Conservation (phyloP, 2,888 invertebrate species). For the Melanargia galathea region DNA sequence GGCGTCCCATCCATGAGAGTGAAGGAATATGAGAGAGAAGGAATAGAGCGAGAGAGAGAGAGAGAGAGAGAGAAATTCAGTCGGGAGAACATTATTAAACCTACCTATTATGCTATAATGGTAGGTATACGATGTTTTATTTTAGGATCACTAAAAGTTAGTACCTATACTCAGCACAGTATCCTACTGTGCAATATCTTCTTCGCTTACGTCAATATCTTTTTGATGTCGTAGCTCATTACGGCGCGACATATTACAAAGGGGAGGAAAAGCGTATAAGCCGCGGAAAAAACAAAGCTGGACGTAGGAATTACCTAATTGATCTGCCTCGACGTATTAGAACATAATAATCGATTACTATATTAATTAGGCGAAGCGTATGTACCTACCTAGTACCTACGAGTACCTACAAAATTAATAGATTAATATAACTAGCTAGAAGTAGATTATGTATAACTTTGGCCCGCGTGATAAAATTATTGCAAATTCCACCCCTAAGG, state of each 20-base stretch:
- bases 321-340: conserved; percentile 11
- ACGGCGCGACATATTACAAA: conserved; percentile 11
- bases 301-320: conserved; percentile 6
- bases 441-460: no score
- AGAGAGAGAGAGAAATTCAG: no score
- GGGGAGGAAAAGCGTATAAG: conserved; percentile 3
- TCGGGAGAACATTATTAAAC: no score
- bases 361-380: background rate
- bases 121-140: background rate
- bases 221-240: conserved; percentile 20
- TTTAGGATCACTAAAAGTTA: background rate
- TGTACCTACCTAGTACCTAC: no score
- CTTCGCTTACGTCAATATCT: conserved; percentile 2
- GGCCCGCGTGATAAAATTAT: no score
- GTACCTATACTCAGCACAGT: background rate
- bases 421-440: no score
- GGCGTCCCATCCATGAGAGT: no score
- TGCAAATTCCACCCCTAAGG: no score
- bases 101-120: no score
- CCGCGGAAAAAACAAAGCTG: conserved; percentile 7
- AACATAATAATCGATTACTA: background rate
- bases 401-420: no score
- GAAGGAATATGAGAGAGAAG: no score
- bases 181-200: background rate
- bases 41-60: no score